Evolutionary conservation across 2,888 invertebrate genomes (phyloP).

Genomic region (Andrena bucephala): DNA sequence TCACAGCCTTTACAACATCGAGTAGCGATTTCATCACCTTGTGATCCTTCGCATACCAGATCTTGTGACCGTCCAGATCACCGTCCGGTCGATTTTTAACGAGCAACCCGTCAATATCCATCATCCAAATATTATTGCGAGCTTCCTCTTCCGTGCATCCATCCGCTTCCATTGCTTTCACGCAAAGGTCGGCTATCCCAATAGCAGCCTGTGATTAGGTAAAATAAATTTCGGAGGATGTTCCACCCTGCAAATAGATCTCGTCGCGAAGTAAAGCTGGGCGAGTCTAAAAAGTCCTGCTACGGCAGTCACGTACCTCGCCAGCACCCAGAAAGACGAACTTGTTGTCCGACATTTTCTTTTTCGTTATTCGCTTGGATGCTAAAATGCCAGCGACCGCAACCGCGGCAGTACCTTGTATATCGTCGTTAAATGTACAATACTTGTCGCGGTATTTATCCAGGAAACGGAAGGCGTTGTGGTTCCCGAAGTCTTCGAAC

Average conservation of each 20-base stretch:
- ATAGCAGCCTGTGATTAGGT: constrained; percentile 91
- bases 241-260: background rate
- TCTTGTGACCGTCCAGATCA: constrained; percentile 89
- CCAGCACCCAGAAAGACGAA: constrained; percentile 97
- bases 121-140: constrained; percentile 96
- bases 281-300: background rate
- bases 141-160: constrained; percentile 89
- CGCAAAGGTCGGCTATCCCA: constrained; percentile 96
- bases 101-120: constrained; percentile 96
- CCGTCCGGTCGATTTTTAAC: constrained; percentile 89
- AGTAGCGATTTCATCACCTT: constrained; percentile 92
- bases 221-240: background rate
- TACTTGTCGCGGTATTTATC: constrained; percentile 95
- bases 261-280: background rate
- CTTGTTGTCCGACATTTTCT: constrained; percentile 93
- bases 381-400: constrained; percentile 97
- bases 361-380: constrained; percentile 91
- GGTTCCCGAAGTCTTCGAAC: constrained; percentile 99
- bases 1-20: constrained; percentile 92
- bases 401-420: constrained; percentile 98
- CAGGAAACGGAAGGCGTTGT: constrained; percentile 97
- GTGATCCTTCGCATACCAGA: constrained; percentile 91
- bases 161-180: constrained; percentile 94
- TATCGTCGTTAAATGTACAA: constrained; percentile 99
- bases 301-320: constrained; percentile 85